Conservation (phyloP, 2,888 invertebrate species). For the Autographa gamma region DNA sequence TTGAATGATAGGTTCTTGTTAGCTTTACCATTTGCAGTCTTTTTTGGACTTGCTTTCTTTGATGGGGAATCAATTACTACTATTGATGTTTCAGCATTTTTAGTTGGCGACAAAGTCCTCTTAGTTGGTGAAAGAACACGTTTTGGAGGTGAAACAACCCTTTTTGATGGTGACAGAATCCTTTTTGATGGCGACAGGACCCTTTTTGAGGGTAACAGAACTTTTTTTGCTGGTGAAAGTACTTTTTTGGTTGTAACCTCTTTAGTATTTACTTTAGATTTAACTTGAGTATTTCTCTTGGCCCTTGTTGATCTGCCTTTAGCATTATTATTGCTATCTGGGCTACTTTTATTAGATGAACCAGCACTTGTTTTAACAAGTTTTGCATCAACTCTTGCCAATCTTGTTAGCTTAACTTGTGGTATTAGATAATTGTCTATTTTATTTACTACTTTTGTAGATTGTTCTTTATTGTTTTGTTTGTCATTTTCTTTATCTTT, state of each 20-base stretch:
- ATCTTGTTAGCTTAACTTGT: constrained; percentile 21
- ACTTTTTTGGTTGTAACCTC: constrained; percentile 25
- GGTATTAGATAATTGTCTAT: constrained; percentile 28
- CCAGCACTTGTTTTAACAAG: constrained; percentile 43
- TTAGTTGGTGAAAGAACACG: constrained; percentile 26
- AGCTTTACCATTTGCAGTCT: constrained; percentile 51
- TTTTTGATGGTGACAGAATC: constrained; percentile 13
- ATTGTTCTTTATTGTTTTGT: background rate
- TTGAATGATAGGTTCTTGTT: constrained; percentile 70
- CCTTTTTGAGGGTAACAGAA: background rate
- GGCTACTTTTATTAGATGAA: constrained; percentile 54
- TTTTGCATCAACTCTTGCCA: constrained; percentile 23
- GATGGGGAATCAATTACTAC: constrained; percentile 4
- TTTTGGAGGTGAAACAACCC: constrained; percentile 20
- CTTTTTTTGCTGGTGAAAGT: constrained; percentile 22
- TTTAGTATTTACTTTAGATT: constrained; percentile 6
- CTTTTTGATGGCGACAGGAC: constrained; percentile 25
- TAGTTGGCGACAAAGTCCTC: constrained; percentile 24
- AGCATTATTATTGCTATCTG: constrained; percentile 74
- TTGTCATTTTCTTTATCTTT: background rate
- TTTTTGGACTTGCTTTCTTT: constrained; percentile 40
- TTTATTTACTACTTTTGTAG: constrained; percentile 18
- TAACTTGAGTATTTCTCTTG: constrained; percentile 9
- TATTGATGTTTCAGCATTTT: constrained; percentile 12
- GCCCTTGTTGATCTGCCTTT: constrained; percentile 41